A percentile compares a stretch with the other conserved stretches of the same genome.
These are phyloP conservation scores for Drosophila merina DNA, from an alignment of 2,888 invertebrate genomes.

Conservation along the genomic window DNA sequence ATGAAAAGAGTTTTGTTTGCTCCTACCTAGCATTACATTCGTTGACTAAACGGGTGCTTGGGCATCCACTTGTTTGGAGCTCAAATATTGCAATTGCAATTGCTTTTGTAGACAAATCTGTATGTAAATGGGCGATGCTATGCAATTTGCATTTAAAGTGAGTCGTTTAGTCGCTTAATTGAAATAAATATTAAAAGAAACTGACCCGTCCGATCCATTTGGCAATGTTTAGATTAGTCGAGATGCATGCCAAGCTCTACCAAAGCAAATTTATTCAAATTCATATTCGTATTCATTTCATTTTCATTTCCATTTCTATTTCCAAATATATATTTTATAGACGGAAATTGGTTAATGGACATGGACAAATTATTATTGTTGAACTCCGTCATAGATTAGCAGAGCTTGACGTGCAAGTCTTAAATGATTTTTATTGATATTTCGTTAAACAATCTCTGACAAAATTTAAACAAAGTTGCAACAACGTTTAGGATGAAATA, in stretches of 20 bases:
- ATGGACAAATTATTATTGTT: constrained; percentile 6
- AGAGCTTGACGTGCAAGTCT: not conserved
- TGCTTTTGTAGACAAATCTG: constrained; percentile 46
- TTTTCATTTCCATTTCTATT: constrained; percentile 15
- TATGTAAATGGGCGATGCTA: constrained; percentile 57
- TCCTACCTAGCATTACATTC: not conserved
- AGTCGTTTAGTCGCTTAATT: constrained; percentile 73
- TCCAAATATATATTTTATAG: constrained; percentile 3
- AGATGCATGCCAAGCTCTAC: not conserved
- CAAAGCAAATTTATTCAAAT: constrained; percentile 15
- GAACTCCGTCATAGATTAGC: not conserved
- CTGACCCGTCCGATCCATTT: constrained; percentile 43
- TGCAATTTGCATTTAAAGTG: constrained; percentile 78
- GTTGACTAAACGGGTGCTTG: constrained; percentile 24
- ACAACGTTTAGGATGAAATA: not conserved
- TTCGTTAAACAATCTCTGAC: not conserved
- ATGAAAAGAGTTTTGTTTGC: constrained; percentile 44
- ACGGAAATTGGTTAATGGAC: constrained; percentile 16
- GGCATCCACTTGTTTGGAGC: constrained; percentile 26
- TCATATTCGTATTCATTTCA: not conserved
- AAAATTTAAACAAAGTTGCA: not conserved
- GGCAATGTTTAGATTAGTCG: constrained; percentile 32
- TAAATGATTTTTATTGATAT: constrained; percentile 10
- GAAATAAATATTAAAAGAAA: constrained; percentile 59
- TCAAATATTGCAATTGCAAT: constrained; percentile 46